These are phyloP conservation scores for Tachysurus vachellii DNA, from an alignment of 2,113 vertebrate species.

Conservation along the genomic window DNA sequence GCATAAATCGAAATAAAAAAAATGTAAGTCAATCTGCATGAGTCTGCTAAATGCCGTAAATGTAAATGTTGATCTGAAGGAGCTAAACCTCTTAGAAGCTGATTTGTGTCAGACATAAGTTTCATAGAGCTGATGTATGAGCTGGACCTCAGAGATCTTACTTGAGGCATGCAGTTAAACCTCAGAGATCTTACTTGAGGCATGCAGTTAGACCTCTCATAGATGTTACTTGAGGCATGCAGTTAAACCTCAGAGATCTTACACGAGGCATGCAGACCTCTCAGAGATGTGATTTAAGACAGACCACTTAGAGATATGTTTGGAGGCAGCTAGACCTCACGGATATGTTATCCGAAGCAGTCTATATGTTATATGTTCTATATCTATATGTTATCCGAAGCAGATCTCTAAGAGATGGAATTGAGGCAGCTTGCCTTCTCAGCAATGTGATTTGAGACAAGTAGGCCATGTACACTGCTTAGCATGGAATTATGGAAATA, in stretches of 20 bases:
- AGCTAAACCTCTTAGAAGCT: background rate
- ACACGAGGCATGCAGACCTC: background rate
- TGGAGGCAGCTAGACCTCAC: background rate
- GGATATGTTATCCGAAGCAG: background rate
- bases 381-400: too few relatives aligned
- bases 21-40: too few relatives aligned
- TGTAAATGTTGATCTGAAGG: background rate
- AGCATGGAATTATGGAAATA: background rate
- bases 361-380: too few relatives aligned
- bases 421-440: too few relatives aligned
- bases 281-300: background rate
- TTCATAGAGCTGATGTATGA: background rate
- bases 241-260: background rate
- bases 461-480: background rate
- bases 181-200: background rate
- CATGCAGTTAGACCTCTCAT: background rate
- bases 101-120: background rate
- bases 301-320: too few relatives aligned
- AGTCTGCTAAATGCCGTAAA: too few relatives aligned
- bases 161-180: background rate
- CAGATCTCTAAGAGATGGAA: background rate
- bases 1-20: too few relatives aligned
- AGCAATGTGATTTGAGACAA: too few relatives aligned
- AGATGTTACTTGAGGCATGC: background rate
- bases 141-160: background rate